Evolutionary conservation across 2,113 vertebrate species (phyloP), one percentile per base, ranked within the genome.

Genomic region (Corydoras sp.): DNA sequence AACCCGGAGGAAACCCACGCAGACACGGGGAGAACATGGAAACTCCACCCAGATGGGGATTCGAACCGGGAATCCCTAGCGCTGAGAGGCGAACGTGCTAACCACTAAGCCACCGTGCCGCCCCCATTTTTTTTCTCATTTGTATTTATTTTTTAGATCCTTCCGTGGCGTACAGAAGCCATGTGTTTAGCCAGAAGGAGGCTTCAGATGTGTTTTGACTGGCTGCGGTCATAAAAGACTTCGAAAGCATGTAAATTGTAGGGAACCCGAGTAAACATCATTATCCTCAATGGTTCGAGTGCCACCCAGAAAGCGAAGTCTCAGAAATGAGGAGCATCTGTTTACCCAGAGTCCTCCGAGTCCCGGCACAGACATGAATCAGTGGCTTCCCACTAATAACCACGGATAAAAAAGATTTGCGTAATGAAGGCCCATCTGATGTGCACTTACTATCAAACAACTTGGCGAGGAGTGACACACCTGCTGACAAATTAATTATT

Each of bases 401-500:
- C n/a, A 13, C 59, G 56, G 65, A 77, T 78, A 74, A 73, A 77
- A 80, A 84, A 78, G 78, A 84, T 71, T 73, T 77, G 58, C 78
- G 77, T 87, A 87, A 88, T 85, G 84, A 88, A 81, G 80, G 76
- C 80, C 29, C 63, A 76, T 75, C 76, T 85, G 77, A 62, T 43
- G 74, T 82, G 83, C 79, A 75, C 71, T 83, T 81, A 71, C 74
- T 81, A 88, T 86, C 83, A 87, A 87, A 86, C 82, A 75, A 71
- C 67, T 76, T 75, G 62, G 79, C 63, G 60, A 35, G 48, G 76
- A 15, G 64, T 62, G 15, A 69, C 77, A 79, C 83, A 83, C 88
- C 85, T 86, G 82, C 80, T 67, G 50, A 76, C 76, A 71, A 72
- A 75, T 78, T 67, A 75, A 56, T 53, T 75, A 76, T 67, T 73